Evolutionary conservation across 1,140 invertebrate genomes (phyloP), one percentile per base, ranked within the genome.

Genomic region (Drusus annulatus): DNA sequence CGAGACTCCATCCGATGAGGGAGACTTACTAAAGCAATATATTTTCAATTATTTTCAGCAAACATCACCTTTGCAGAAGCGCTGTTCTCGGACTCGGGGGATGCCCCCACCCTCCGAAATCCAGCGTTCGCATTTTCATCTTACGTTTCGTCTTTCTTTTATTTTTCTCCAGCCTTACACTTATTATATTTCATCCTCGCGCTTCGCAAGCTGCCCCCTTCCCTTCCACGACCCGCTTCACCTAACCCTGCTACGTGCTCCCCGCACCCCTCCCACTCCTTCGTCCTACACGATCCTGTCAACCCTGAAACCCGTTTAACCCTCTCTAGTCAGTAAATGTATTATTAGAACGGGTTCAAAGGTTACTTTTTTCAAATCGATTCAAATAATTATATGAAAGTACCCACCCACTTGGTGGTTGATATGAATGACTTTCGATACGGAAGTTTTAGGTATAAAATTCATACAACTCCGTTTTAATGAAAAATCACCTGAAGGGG

Each of bases 151-250:
- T 78, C 60, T 68, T 78, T 68, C 68, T 78, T 79, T 79, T 75
- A 79, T 77, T 77, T 78, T 81, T 58, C 75, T 54, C 80, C 17
- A 23, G 68, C 80, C 77, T 79, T 76, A 79, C 71, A 76, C 80
- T 81, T 81, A 81, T 81, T 81, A 82, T 82, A 80, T 82, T 82
- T 77, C 73, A 79, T 80, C 74, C 78, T 78, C 76, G 58, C 76
- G 62, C 71, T 75, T 75, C 76, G 62, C 50, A 78, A 62, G 76
- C 76, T 78, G 25, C 76, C 62, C 25, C 58, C 28, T 13, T 6
- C 28, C 54, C 71, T 31, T 36, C 25, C 52, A 4, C 62, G 0
- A 16, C 62, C 21, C 62, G 7, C 28, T 25, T n/a, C 28, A 45
- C 10, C 36, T 45, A 45, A 45, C 69, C 50, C 21, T n/a, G 0